Evolutionary conservation across 2,888 invertebrate genomes (phyloP), one percentile per base, ranked within the genome.

Genomic region (Pristionchus arcanus): DNA sequence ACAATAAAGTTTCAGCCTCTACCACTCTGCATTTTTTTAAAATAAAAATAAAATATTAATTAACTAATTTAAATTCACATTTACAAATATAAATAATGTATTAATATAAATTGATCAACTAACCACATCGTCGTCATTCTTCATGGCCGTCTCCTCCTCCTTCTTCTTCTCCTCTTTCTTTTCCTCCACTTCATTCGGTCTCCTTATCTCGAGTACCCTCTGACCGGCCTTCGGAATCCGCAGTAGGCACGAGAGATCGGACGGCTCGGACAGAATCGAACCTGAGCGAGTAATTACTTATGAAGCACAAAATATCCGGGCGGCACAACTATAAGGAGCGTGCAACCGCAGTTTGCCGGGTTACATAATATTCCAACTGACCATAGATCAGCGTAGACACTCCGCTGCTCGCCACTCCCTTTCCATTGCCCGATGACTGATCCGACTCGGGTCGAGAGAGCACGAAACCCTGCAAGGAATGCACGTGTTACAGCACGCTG

Each of bases 381-480:
- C 77, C 77, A 21, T 77, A 77, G 77, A 77, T 37, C n/a, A 84
- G 34, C 7, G 31, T 31, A 55, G 55, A 28, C 84, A 53, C n/a
- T 53, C 84, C 55, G 5, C 28, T 84, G 28, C 16, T 84, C 37
- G 66, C 37, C 85, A 16, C 34, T 19, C 28, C 59, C 21, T 37
- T 85, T 28, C 55, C 85, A 21, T 42, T 59, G 11, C n/a, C 55
- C n/a, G 16, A 19, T 16, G 77, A n/a, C 28, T 25, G 19, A 4
- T 84, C 84, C 13, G 25, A 5, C 55, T 84, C 59, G 55, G 66
- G 66, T 2, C 19, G 86, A 63, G 37, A 49, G 19, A 86, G 66
- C 25, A 86, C 86, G 86, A 86, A 86, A 66, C 86, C 86, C 86
- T 86, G 66, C 86, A 86, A 66, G 42, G 42, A 49, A 49, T 49